Base-by-base conservation (phyloP, 2,113 vertebrate genomes). In the Tetraodon nigroviridis region DNA sequence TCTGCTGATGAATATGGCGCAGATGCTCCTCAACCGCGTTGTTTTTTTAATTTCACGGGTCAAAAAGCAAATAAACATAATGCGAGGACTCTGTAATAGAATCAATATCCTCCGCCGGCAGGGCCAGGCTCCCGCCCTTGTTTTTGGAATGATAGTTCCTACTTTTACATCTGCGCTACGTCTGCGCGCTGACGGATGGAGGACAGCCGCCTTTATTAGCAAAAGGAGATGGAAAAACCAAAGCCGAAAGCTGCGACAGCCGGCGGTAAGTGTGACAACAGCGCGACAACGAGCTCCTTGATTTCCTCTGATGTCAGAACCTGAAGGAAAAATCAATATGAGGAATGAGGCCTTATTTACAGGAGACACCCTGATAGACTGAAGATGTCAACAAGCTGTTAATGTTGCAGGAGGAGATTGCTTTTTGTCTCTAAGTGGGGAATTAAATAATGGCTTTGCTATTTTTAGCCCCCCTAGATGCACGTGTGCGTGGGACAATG, bases 251-350 rank as follows among this genome's bases (percentile, higher is more conserved):
- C 60, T 57, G 47, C 47, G 69, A 77, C 56, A 67, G 56, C 58
- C 42, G 11, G 5, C 6, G n/a, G 64, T 60, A 58, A 79, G 53
- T 46, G 51, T 5, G 5, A 52, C 37, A 70, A 80, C 67, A 59
- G 8, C 62, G 46, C 59, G 20, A 44, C 72, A 61, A 62, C n/a
- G 58, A 64, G 77, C 68, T 52, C 46, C 60, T 67, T 73, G 70
- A 84, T 82, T 84, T 81, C 68, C 76, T 80, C 65, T 69, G 61
- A 79, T 85, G 82, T 85, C 80, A 83, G 83, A 76, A 71, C 70
- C 61, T 24, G 58, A 46, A 62, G 67, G 49, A 56, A 60, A 84
- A 89, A 88, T 90, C 87, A 76, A 89, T 89, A 69, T 59, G 66
- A 73, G 64, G 73, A 81, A 80, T 74, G 73, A 69, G 79, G 76